These are phyloP conservation scores for Drosophila paracracens DNA, from an alignment of 2,888 invertebrate species.

Conservation along the genomic window DNA sequence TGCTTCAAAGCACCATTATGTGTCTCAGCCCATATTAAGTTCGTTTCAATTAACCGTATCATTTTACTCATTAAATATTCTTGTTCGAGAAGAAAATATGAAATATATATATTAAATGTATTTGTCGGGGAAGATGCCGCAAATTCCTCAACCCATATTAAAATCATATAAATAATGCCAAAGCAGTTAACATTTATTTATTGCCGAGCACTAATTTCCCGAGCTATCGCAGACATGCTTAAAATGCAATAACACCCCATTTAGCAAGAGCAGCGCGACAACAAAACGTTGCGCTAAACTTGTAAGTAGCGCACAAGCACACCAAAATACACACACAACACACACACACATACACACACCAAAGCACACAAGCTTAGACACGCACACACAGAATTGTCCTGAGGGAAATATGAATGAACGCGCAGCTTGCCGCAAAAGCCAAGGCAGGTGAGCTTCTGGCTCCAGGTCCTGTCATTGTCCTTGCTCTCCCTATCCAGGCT, in stretches of 20 bases:
- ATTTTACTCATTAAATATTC: not conserved
- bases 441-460: slow-evolving; percentile 53
- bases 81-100: not conserved
- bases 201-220: slow-evolving; percentile 1
- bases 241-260: slow-evolving; percentile 53
- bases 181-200: not conserved
- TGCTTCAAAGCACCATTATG: not conserved
- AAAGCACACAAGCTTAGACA: slow-evolving; percentile 15
- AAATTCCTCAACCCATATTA: not conserved
- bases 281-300: slow-evolving; percentile 45
- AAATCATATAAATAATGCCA: not conserved
- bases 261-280: slow-evolving; percentile 48
- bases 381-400: slow-evolving; percentile 62
- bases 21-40: not conserved
- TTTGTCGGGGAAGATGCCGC: not conserved
- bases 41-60: not conserved
- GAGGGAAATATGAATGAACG: slow-evolving; percentile 76
- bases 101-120: not conserved
- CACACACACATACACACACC: slow-evolving; percentile 17
- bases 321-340: slow-evolving; percentile 15
- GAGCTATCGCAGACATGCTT: slow-evolving; percentile 30
- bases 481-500: slow-evolving; percentile 14
- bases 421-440: slow-evolving; percentile 46
- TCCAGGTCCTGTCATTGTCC: slow-evolving; percentile 36
- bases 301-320: slow-evolving; percentile 30